Evolutionary conservation across 1,140 invertebrate species (phyloP).

Genomic region (Nomia melanderi): DNA sequence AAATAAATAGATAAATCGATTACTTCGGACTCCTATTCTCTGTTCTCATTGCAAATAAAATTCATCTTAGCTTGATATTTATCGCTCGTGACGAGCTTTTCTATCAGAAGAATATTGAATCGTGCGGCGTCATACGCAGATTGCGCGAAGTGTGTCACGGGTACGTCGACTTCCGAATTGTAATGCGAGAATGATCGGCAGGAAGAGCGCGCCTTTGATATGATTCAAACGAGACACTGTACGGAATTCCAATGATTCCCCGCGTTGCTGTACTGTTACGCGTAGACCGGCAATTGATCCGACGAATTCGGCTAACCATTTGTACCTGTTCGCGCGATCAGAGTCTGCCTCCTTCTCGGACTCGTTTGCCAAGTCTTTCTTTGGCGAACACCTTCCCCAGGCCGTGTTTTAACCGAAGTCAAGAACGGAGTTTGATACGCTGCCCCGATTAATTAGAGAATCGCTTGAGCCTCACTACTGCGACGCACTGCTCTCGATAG

Average conservation of each 20-base stretch:
- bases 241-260: slow-evolving; percentile 20
- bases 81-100: no score
- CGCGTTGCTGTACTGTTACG: neutral
- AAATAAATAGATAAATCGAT: no score
- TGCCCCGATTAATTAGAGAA: neutral
- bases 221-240: slow-evolving; percentile 3
- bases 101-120: neutral
- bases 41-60: no score
- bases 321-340: neutral
- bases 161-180: slow-evolving; percentile 29
- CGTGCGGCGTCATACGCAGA: neutral
- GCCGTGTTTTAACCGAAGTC: no score
- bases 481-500: no score
- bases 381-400: no score
- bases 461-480: neutral
- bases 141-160: slow-evolving; percentile 17
- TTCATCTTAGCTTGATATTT: no score
- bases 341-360: neutral
- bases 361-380: no score
- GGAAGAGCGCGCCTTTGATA: slow-evolving; percentile 36
- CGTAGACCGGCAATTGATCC: no score
- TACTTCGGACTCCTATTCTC: no score
- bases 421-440: neutral
- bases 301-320: neutral
- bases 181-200: slow-evolving; percentile 32